These are phyloP conservation scores for Pseudococcus viburni DNA, from an alignment of 2,888 invertebrate species.

Conservation along the genomic window DNA sequence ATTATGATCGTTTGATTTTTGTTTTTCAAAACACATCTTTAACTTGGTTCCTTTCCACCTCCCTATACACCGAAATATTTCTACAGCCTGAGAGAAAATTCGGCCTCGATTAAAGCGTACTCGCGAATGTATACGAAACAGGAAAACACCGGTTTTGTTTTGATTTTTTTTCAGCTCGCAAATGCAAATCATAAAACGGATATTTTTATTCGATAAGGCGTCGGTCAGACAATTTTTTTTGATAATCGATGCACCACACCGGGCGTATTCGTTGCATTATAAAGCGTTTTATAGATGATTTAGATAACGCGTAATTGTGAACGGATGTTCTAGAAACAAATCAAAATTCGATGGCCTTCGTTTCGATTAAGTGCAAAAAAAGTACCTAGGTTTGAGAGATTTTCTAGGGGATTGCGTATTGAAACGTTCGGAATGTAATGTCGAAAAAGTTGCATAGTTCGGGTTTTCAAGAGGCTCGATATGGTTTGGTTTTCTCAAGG, in stretches of 20 bases:
- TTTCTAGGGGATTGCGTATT: not conserved
- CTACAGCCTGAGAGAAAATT: not conserved
- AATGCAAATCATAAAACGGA: not conserved
- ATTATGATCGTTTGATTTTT: too few species aligned
- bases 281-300: too few species aligned
- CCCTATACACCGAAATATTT: not conserved
- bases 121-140: not conserved
- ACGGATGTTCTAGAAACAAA: too few species aligned
- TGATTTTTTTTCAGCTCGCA: not conserved
- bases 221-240: not conserved
- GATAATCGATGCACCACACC: too few species aligned
- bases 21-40: not conserved
- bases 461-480: not conserved
- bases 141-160: not conserved
- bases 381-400: too few species aligned
- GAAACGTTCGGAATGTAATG: not conserved
- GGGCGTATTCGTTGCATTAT: too few species aligned
- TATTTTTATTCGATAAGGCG: not conserved
- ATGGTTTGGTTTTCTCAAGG: too few species aligned
- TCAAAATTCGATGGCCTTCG: too few species aligned
- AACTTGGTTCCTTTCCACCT: not conserved
- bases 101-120: conserved; percentile 6
- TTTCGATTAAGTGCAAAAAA: too few species aligned
- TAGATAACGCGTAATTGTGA: too few species aligned
- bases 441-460: not conserved